Base-by-base conservation (phyloP, 2,113 vertebrate species). In the Sminthopsis crassicaudata region DNA sequence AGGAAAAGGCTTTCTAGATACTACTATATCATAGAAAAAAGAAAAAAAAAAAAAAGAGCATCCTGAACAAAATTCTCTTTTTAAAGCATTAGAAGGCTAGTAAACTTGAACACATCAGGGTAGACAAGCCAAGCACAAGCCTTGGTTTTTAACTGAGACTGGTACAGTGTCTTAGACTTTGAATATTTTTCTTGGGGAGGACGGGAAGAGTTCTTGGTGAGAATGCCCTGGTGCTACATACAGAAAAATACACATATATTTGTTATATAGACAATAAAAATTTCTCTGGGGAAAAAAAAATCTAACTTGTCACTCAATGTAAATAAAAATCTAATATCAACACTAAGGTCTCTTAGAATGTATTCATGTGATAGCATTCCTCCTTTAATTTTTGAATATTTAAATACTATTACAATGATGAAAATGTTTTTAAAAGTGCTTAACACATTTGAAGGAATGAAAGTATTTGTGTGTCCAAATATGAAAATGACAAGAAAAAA, bases 401-500 rank as follows among this genome's bases (percentile, higher is more conserved):
- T 67, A 92, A 94, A 91, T 67, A 94, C 57, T 50, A 93, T 11
- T 92, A 84, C n/a, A 67, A 91, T 19, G 52, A 88, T 16, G 22
- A 95, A 95, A 95, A 90, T 19, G 5, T 53, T 24, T 76, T 30
- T 60, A 30, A 36, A 88, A 1, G 92, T 60, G 1, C 94, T 60
- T 91, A 93, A 95, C 14, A 90, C 90, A n/a, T 53, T 92, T 94
- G 60, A 7, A 46, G 42, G 36, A 55, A 2, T 94, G 89, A 92
- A 93, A 23, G 25, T 2, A 89, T 55, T 76, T 92, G 19, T 95
- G 92, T 42, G 89, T 0, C 93, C 27, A 14, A 92, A 90, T 16
- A 93, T 50, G 27, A 42, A 91, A 96, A 96, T 90, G 88, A 25
- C 42, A 94, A 30, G 10, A 93, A 94, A 95, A 93, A 94, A 95